Base-by-base conservation (phyloP, 2,888 invertebrate genomes). In the Trilocha varians region DNA sequence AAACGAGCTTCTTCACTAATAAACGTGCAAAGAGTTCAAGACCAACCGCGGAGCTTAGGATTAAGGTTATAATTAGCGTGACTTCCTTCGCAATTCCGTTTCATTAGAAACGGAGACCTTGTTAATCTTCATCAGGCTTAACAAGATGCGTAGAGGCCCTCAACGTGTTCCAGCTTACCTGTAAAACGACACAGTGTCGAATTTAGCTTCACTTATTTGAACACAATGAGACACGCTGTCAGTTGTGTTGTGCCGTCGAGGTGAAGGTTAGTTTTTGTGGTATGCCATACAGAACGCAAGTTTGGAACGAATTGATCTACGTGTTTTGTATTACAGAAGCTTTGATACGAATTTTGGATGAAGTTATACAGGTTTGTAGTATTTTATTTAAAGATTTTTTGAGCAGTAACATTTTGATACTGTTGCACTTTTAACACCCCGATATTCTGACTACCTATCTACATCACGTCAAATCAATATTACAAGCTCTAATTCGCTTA, bases 311-410 rank as follows among this genome's bases (percentile, higher is more conserved):
- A 83, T 80, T 58, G 66, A 66, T 67, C 67, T 68, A 71, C 78
- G 78, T 79, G 78, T 70, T 73, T 72, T 70, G 75, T 74, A 72
- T 75, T 67, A 72, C 73, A 69, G 78, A 55, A 77, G 77, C 77
- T 66, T 56, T 60, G 59, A 69, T 66, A 65, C 42, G 42, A 38
- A 43, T 40, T 37, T 41, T 45, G 59, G 53, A 59, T 37, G 25
- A 37, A 40, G 43, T 53, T 47, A 57, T 56, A 42, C 37, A n/a
- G n/a, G n/a, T n/a, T n/a, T n/a, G n/a, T n/a, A n/a, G n/a, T n/a
- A n/a, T n/a, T n/a, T n/a, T n/a, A n/a, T n/a, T n/a, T n/a, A n/a
- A n/a, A n/a, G n/a, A n/a, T n/a, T n/a, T n/a, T n/a, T n/a, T n/a
- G n/a, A n/a, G n/a, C n/a, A n/a, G n/a, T n/a, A n/a, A n/a, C n/a